phyloP scores from a whole-genome alignment of 2,888 invertebrate genomes.

The Plagodis dolabraria region DNA sequence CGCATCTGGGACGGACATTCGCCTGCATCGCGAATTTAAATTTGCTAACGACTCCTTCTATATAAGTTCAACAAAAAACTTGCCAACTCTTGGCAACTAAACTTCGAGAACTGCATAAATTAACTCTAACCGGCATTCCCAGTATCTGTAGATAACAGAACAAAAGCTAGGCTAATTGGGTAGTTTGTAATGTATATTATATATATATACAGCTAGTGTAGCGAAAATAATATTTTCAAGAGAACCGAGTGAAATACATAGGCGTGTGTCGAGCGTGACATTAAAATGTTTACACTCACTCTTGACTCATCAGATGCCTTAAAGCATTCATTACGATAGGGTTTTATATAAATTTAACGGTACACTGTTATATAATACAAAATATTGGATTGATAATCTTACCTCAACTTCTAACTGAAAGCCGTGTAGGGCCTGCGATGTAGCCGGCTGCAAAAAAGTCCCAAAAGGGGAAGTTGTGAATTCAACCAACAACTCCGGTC shows the following conservation, averaged over 20 bases:
- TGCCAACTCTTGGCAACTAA: conserved; percentile 43
- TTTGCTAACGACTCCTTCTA: conserved; percentile 45
- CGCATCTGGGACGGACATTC: conserved; percentile 29
- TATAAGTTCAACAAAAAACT: conserved; percentile 45
- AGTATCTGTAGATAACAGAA: conserved; percentile 38
- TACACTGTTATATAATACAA: background rate
- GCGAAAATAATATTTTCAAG: background rate
- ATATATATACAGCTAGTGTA: too few species aligned
- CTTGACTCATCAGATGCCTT: too few species aligned
- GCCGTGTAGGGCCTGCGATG: conserved; percentile 91
- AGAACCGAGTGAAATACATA: too few species aligned
- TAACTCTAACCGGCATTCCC: conserved; percentile 35
- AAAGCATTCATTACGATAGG: too few species aligned
- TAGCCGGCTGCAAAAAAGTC: conserved; percentile 92
- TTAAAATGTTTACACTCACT: too few species aligned
- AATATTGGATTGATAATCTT: conserved; percentile 31
- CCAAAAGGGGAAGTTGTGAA: conserved; percentile 96
- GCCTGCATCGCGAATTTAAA: conserved; percentile 29
- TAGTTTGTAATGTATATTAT: background rate
- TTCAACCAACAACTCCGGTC: conserved; percentile 94
- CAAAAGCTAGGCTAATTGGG: conserved; percentile 21
- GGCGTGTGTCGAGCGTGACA: too few species aligned
- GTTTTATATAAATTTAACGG: too few species aligned
- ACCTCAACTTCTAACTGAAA: conserved; percentile 94
- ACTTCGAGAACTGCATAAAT: conserved; percentile 48